A percentile compares a stretch with the other conserved stretches of the same genome.
Evolutionary conservation across 2,797 vertebrate genomes (phyloP).

Genomic region (Limosa lapponica): DNA sequence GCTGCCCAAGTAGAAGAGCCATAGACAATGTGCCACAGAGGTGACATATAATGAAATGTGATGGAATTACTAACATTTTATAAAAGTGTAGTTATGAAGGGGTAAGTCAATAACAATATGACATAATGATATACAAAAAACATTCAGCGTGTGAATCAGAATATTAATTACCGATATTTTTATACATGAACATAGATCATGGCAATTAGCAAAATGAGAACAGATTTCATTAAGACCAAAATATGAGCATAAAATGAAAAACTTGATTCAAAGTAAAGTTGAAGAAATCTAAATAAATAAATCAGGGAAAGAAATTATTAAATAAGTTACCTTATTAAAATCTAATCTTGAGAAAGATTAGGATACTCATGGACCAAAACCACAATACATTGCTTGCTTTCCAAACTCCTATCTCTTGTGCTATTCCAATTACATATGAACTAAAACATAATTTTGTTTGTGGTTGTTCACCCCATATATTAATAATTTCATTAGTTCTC

Average conservation of each 20-base stretch:
- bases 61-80: neutral
- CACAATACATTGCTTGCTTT: neutral
- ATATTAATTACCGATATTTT: neutral
- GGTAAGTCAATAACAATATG: neutral
- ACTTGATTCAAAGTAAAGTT: neutral
- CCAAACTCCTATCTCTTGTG: neutral
- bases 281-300: neutral
- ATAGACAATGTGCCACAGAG: neutral
- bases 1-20: neutral
- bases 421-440: neutral
- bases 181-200: neutral
- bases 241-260: neutral
- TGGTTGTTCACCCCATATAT: neutral
- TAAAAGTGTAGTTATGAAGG: neutral
- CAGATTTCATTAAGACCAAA: neutral
- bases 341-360: neutral
- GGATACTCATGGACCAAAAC: neutral
- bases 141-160: neutral
- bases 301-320: neutral
- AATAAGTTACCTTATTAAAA: neutral
- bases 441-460: neutral
- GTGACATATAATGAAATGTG: neutral
- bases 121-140: neutral
- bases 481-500: neutral
- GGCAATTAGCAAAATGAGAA: neutral